Evolutionary conservation across 2,888 invertebrate species (phyloP), one percentile per base, ranked within the genome.

Genomic region (Andrena trimmerana): DNA sequence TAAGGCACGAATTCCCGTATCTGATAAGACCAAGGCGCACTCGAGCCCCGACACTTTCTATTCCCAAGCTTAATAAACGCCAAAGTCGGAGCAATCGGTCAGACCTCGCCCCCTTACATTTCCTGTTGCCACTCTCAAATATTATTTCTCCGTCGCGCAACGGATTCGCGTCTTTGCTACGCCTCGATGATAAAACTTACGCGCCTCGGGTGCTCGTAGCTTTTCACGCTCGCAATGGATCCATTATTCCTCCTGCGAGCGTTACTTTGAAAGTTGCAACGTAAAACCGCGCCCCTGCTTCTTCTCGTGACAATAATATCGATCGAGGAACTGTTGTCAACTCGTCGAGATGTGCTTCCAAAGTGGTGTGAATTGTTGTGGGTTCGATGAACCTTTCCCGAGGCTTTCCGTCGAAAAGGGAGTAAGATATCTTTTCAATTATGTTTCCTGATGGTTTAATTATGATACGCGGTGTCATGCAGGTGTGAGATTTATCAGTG

Each of bases 1-100:
- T 88, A 90, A 90, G 83, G 74, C 85, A 90, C 84, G 85, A 72
- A 73, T 73, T 78, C 33, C 42, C 24, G 48, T 62, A 84, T 88
- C 85, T 75, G 84, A 89, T 85, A 83, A 63, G 57, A 65, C n/a
- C 7, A 10, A 48, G 74, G 42, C n/a, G 31, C n/a, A 16, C 73
- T 66, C 78, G 59, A 54, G 16, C 36, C 29, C 5, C 54, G 48
- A 50, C 62, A 60, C 65, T 63, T 69, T 66, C 48, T 69, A 62
- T 74, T 70, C 54, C 50, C 13, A 2, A 27, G 66, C 54, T 66
- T 74, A 74, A 70, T 70, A 79, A 79, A 68, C 65, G 54, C n/a
- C 33, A 10, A 10, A 27, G 63, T 33, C 36, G 29, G 1, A 8
- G 3, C 20, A 13, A 57, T 60, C 50, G 4, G 2, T 59, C 24